Conservation (phyloP, 1,140 invertebrate species). For the Drosophila takahashii region DNA sequence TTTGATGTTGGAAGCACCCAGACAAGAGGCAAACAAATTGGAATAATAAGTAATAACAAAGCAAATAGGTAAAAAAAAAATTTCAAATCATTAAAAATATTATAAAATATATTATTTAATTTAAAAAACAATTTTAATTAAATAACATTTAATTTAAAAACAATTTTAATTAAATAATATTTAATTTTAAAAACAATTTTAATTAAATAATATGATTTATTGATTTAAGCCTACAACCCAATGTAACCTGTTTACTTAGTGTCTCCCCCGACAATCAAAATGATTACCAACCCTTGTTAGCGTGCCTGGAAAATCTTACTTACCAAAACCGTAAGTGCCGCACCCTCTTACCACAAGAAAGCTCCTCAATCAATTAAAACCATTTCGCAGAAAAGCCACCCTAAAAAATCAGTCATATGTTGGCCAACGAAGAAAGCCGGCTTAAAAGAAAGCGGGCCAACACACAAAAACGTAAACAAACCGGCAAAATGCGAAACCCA, state of each 20-base stretch:
- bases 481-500: conserved; percentile 74
- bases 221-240: background rate
- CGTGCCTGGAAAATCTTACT: conserved; percentile 5
- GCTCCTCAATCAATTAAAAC: conserved; percentile 40
- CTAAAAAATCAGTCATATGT: conserved; percentile 50
- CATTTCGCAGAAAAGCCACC: conserved; percentile 26
- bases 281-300: conserved; percentile 23
- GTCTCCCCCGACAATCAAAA: background rate
- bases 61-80: background rate
- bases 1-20: background rate
- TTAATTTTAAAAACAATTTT: too few relatives aligned
- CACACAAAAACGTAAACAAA: conserved; percentile 80
- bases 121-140: too few relatives aligned
- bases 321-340: conserved; percentile 14
- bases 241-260: background rate
- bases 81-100: background rate
- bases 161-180: too few relatives aligned
- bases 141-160: background rate
- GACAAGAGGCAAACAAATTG: background rate
- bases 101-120: too few relatives aligned
- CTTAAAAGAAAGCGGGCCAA: conserved; percentile 45
- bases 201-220: too few relatives aligned
- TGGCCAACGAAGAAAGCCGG: conserved; percentile 62
- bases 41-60: background rate
- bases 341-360: conserved; percentile 12